Percentiles rank a stretch among this genome's conserved stretches.
These are phyloP conservation scores for Falco columbarius DNA, from an alignment of 2,797 vertebrate species.

Conservation along the genomic window DNA sequence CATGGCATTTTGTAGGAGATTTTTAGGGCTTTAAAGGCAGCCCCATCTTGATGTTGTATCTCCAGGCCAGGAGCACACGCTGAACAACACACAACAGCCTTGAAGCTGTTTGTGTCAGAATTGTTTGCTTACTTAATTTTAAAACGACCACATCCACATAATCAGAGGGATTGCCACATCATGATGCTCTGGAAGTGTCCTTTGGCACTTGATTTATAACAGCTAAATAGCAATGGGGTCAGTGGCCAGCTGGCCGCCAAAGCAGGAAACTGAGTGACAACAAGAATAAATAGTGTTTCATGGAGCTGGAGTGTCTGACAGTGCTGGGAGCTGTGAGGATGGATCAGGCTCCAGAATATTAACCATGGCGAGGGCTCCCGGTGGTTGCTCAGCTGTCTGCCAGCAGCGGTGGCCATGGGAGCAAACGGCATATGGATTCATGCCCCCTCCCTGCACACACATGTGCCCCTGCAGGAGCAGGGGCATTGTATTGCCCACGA, in stretches of 20 bases:
- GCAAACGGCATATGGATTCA: neutral
- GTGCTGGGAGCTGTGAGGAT: neutral
- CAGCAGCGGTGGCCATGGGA: neutral
- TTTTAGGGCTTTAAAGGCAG: neutral
- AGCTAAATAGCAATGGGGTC: neutral
- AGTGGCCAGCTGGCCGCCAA: constrained; percentile 19
- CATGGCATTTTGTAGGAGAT: neutral
- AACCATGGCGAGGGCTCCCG: neutral
- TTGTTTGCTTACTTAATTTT: constrained; percentile 11
- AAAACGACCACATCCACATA: neutral
- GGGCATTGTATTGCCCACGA: neutral
- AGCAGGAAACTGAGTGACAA: constrained; percentile 16
- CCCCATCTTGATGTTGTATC: neutral
- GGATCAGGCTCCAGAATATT: neutral
- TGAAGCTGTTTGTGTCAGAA: neutral
- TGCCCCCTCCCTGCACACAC: accelerated
- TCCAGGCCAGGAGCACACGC: neutral
- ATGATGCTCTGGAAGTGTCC: neutral
- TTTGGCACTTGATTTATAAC: constrained; percentile 21
- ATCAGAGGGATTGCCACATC: neutral
- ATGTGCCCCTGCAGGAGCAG: neutral
- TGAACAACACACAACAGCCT: neutral
- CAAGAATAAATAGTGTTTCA: neutral
- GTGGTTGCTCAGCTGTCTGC: neutral
- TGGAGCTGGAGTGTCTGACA: neutral